These are phyloP conservation scores for Amphiprion clarkii DNA, from an alignment of 2,797 vertebrate species.

Conservation along the genomic window DNA sequence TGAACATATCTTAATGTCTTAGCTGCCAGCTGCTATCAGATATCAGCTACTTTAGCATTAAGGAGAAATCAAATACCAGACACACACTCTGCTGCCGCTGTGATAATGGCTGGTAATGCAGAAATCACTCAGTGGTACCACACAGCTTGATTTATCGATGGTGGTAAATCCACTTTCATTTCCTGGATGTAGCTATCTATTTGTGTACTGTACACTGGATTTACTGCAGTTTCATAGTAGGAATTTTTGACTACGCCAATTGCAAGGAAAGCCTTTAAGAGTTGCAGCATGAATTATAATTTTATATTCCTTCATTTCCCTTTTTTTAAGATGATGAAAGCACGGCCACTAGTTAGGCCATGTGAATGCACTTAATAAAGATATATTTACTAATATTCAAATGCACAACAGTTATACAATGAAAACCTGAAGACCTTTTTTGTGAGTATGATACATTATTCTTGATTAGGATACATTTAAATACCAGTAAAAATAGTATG, in stretches of 20 bases:
- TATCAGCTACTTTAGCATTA: background rate
- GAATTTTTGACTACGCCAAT: background rate
- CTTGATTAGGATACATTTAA: too few relatives aligned
- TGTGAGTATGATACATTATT: too few relatives aligned
- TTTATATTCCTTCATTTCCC: background rate
- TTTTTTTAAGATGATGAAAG: too few relatives aligned
- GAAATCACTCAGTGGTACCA: too few relatives aligned
- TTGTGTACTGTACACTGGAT: background rate
- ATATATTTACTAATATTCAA: too few relatives aligned
- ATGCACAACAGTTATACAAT: too few relatives aligned
- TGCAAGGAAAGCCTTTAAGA: background rate
- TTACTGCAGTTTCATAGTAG: background rate
- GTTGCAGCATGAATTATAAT: background rate
- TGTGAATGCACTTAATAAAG: too few relatives aligned
- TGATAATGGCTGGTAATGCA: background rate
- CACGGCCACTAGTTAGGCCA: too few relatives aligned
- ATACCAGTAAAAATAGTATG: too few relatives aligned
- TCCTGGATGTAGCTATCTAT: background rate
- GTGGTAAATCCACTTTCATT: background rate
- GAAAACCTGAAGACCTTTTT: too few relatives aligned
- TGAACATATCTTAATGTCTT: too few relatives aligned
- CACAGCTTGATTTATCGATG: background rate
- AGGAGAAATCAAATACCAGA: background rate
- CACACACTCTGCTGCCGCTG: background rate
- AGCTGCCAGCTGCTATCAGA: background rate